Percentiles rank a stretch among this genome's conserved stretches.
Conservation (phyloP, 2,113 vertebrate species). For the Apus apus region DNA sequence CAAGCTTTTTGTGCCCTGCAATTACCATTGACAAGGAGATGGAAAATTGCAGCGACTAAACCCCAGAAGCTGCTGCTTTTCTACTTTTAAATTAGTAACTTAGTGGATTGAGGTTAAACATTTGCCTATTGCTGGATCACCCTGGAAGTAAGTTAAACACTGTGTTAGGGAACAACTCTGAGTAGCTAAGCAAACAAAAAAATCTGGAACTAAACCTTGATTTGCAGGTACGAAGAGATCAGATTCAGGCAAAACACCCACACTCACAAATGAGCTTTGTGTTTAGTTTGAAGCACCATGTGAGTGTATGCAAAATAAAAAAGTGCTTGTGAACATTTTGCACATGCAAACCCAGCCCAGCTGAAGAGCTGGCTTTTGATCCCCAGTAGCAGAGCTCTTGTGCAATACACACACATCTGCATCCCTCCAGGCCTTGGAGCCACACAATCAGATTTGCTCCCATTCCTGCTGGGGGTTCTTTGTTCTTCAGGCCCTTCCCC, state of each 20-base stretch:
- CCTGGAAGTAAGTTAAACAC: neutral
- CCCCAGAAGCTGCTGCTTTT: neutral
- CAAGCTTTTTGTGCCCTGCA: neutral
- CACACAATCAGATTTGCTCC: neutral
- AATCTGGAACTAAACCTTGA: neutral
- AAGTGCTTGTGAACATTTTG: neutral
- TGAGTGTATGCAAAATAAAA: neutral
- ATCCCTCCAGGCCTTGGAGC: neutral
- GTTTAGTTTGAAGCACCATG: neutral
- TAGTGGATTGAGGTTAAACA: neutral
- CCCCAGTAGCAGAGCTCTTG: neutral
- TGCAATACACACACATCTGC: rapidly evolving
- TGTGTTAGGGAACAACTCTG: neutral
- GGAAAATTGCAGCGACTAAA: neutral
- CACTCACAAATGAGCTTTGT: neutral
- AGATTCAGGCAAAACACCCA: neutral
- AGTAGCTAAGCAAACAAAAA: neutral
- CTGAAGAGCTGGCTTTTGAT: neutral
- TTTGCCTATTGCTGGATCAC: conserved; percentile 2
- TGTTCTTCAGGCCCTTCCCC: neutral
- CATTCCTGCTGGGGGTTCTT: rapidly evolving
- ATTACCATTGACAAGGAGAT: neutral
- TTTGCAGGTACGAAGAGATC: neutral
- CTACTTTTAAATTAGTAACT: neutral
- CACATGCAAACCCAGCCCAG: neutral